phyloP scores from a whole-genome alignment of 2,113 vertebrate genomes.

The Lamprologus sp. region DNA sequence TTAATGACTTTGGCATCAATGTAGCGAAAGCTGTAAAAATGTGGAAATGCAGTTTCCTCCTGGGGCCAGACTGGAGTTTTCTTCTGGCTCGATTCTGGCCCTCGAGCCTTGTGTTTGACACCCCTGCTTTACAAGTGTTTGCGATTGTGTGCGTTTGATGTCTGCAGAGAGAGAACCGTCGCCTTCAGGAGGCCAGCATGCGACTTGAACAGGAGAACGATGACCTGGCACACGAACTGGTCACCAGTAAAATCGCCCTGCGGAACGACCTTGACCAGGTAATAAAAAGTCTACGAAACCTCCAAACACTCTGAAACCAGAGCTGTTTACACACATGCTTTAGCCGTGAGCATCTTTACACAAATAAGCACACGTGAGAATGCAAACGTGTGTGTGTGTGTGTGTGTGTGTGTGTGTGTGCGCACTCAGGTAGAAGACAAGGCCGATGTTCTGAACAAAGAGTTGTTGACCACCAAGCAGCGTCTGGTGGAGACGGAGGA shows the following conservation, averaged over 20 bases:
- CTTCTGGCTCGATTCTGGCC: rapidly evolving
- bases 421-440: constrained; percentile 88
- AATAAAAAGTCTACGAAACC: neutral
- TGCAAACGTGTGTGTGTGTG: neutral
- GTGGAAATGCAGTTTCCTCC: neutral
- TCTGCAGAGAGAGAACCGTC: constrained; percentile 90
- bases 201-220: constrained; percentile 96
- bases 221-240: constrained; percentile 95
- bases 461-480: constrained; percentile 92
- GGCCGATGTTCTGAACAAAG: constrained; percentile 93
- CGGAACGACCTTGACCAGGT: constrained; percentile 97
- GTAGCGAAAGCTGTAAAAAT: neutral
- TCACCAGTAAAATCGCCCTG: constrained; percentile 97
- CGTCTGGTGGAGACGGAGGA: constrained; percentile 93
- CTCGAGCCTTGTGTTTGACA: neutral
- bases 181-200: constrained; percentile 97
- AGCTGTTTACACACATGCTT: rapidly evolving
- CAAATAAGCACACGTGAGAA: neutral
- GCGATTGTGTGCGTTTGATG: neutral
- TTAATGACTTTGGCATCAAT: neutral
- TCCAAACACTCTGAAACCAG: neutral
- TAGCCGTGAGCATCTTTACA: rapidly evolving
- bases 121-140: neutral
- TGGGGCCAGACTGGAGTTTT: neutral
- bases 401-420: neutral